These are phyloP conservation scores for Pachymerium ferrugineum DNA, from an alignment of 2,888 invertebrate species.

Conservation along the genomic window DNA sequence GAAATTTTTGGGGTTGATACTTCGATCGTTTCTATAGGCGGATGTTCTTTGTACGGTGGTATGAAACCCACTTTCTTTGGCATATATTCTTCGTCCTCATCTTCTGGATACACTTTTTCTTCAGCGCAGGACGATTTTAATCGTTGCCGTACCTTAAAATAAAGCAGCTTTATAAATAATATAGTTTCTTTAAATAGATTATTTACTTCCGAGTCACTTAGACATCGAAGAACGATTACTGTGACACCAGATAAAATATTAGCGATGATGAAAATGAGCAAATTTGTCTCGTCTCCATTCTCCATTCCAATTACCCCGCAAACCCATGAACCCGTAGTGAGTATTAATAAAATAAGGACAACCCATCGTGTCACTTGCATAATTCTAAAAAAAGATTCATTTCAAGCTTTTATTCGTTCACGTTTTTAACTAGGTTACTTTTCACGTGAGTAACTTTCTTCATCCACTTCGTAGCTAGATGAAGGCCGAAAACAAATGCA, in stretches of 20 bases:
- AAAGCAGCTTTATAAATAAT: neutral
- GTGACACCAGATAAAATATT: constrained; percentile 6
- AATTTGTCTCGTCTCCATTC: neutral
- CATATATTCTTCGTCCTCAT: neutral
- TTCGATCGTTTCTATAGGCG: neutral
- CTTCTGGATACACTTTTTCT: neutral
- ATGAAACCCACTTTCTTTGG: no score
- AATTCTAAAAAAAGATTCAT: neutral
- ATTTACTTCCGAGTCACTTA: constrained; percentile 2
- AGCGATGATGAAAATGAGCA: constrained; percentile 23
- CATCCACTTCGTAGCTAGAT: constrained; percentile 23
- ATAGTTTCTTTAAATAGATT: neutral
- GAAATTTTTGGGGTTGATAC: neutral
- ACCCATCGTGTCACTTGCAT: constrained; percentile 8
- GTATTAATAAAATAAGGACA: neutral
- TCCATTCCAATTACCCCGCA: neutral
- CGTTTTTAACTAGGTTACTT: neutral
- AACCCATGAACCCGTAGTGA: neutral
- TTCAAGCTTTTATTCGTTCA: no score
- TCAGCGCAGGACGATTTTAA: neutral
- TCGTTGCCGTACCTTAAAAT: neutral
- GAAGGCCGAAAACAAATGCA: neutral
- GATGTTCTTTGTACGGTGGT: neutral
- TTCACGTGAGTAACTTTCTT: constrained; percentile 14
- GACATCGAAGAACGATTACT: neutral